Base-by-base conservation (phyloP, 2,797 vertebrate genomes). In the Jordanella pulchra region DNA sequence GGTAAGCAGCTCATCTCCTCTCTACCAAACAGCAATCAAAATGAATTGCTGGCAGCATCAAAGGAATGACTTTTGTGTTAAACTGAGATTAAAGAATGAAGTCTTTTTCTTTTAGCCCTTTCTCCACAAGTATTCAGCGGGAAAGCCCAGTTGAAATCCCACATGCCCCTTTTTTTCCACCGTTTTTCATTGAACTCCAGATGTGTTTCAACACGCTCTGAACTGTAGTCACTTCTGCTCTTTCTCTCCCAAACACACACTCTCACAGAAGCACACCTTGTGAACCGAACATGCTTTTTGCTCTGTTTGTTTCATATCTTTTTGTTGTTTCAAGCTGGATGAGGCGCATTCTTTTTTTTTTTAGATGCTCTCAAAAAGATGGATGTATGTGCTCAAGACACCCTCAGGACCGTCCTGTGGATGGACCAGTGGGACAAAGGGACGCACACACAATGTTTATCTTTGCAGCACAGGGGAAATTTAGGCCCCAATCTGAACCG, bases 381-480 rank as follows among this genome's bases (percentile, higher is more conserved):
- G 25, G 51, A 67, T 81, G 51, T 69, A 60, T 32, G 72, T 64
- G 64, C 28, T 45, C 55, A 65, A 55, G 65, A 76, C 64, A 77
- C 45, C 35, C 45, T 7, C 11, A 73, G 71, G 47, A n/a, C 47
- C 14, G 61, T 77, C 58, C 78, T 71, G 76, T 58, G 21, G 51
- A 72, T 30, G 61, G 60, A 75, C 72, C 47, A 55, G 71, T 65
- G 67, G 75, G 66, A 87, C 84, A 81, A 84, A 79, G 69, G 39
- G 58, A 75, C 73, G 39, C 45, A 61, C 73, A 71, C 30, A 32
- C 45, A 55, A 50, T 96, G 96, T 97, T 97, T 97, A 96, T 97
- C 95, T 96, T 96, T 95, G 95, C 96, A 91, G 94, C 96, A 73
- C 95, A 87, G 96, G 94, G 93, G 94, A 95, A 96, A 96, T 93